phyloP scores from a whole-genome alignment of 2,888 invertebrate species.

The Tetragonisca angustula region DNA sequence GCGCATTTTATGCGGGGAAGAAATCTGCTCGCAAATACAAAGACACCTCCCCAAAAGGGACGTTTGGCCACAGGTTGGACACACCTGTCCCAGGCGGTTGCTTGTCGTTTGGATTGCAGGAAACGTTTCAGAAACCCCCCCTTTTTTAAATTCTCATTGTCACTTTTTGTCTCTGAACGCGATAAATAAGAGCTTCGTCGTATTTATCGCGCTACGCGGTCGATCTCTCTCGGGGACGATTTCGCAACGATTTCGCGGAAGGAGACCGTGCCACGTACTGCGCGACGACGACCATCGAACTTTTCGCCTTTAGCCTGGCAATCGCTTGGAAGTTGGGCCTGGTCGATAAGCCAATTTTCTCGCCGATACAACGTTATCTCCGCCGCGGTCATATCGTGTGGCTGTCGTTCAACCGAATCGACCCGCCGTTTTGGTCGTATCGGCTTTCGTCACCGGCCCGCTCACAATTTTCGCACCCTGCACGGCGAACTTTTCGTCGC shows the following conservation, averaged over 20 bases:
- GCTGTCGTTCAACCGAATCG: constrained; percentile 51
- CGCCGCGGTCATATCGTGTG: constrained; percentile 47
- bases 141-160: too few species aligned
- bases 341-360: constrained; percentile 71
- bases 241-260: too few species aligned
- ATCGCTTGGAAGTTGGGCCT: constrained; percentile 20
- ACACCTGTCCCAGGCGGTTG: too few species aligned
- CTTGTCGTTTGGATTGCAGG: too few species aligned
- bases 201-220: too few species aligned
- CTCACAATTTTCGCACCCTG: constrained; percentile 35
- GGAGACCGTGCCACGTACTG: background rate
- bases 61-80: too few species aligned
- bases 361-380: constrained; percentile 59
- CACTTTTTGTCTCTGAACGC: too few species aligned
- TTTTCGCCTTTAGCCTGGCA: constrained; percentile 21
- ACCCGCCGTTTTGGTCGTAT: constrained; percentile 50
- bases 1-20: too few species aligned
- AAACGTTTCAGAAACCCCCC: too few species aligned
- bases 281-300: constrained; percentile 17
- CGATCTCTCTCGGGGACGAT: background rate
- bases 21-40: too few species aligned
- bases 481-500: background rate
- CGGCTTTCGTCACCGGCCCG: constrained; percentile 29
- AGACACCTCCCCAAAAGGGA: too few species aligned
- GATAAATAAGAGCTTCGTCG: too few species aligned